These are phyloP conservation scores for Salvator merianae DNA, from an alignment of 2,113 vertebrate genomes.

Conservation along the genomic window DNA sequence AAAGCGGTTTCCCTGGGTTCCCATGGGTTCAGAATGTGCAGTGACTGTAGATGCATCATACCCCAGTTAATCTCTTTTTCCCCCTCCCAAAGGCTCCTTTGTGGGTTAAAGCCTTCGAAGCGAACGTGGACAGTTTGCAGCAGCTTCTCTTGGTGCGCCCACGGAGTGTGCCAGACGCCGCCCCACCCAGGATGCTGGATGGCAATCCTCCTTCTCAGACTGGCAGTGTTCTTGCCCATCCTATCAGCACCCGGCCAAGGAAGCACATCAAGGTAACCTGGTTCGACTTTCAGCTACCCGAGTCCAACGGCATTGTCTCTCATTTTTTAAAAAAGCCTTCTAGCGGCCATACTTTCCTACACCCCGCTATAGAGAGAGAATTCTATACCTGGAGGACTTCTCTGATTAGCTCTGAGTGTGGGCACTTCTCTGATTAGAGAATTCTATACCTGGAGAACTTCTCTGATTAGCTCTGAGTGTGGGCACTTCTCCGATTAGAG, in stretches of 20 bases:
- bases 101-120: constrained; percentile 51
- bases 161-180: constrained; percentile 45
- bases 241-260: constrained; percentile 47
- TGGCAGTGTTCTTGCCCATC: constrained; percentile 13
- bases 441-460: too few relatives aligned
- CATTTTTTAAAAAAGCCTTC: neutral
- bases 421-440: too few relatives aligned
- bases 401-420: too few relatives aligned
- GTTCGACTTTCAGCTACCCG: neutral
- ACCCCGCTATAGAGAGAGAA: too few relatives aligned
- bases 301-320: neutral
- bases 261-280: constrained; percentile 67
- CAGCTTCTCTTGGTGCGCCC: constrained; percentile 39
- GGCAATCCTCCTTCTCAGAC: constrained; percentile 47
- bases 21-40: neutral
- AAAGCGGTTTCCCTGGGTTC: neutral
- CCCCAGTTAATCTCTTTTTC: constrained; percentile 5
- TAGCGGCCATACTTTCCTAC: neutral
- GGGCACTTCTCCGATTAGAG: too few relatives aligned
- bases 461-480: too few relatives aligned
- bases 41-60: too few relatives aligned
- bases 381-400: too few relatives aligned
- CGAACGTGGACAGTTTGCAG: constrained; percentile 49
- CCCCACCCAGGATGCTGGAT: neutral
- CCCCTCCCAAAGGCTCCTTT: constrained; percentile 42